phyloP scores from a whole-genome alignment of 2,797 vertebrate species.

The Megaceryle alcyon region DNA sequence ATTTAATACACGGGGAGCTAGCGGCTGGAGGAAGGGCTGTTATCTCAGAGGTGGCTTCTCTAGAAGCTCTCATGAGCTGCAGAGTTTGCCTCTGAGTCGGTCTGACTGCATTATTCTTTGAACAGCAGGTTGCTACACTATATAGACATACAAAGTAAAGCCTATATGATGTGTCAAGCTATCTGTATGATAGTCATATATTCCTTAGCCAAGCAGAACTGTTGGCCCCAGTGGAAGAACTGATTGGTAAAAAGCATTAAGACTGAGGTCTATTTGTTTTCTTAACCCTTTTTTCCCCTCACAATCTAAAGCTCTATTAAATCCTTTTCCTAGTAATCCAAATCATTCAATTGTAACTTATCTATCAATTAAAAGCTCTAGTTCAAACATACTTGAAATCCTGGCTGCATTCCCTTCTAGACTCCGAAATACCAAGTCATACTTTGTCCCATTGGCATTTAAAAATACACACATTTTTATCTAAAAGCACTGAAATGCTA shows the following conservation, averaged over 20 bases:
- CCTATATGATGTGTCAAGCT: neutral
- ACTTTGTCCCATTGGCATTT: neutral
- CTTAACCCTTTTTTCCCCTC: fast-evolving
- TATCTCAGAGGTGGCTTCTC: neutral
- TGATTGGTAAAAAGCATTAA: neutral
- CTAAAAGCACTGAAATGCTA: neutral
- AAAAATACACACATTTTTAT: neutral
- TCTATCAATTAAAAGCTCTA: neutral
- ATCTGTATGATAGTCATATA: neutral
- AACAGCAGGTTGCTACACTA: neutral
- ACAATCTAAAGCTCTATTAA: neutral
- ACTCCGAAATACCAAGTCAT: neutral
- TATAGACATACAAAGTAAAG: neutral
- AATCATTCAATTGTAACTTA: neutral
- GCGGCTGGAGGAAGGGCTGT: neutral
- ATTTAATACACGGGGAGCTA: neutral
- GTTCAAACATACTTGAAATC: neutral
- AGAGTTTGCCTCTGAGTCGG: neutral
- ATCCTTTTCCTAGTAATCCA: neutral
- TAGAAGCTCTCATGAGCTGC: neutral
- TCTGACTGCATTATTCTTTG: neutral
- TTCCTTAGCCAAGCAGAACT: neutral
- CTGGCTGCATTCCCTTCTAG: neutral
- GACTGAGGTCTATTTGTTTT: neutral
- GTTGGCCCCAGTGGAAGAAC: neutral